A percentile compares a stretch with the other conserved stretches of the same genome.
Conservation (phyloP, 1,140 invertebrate species). For the Oryzaephilus surinamensis region DNA sequence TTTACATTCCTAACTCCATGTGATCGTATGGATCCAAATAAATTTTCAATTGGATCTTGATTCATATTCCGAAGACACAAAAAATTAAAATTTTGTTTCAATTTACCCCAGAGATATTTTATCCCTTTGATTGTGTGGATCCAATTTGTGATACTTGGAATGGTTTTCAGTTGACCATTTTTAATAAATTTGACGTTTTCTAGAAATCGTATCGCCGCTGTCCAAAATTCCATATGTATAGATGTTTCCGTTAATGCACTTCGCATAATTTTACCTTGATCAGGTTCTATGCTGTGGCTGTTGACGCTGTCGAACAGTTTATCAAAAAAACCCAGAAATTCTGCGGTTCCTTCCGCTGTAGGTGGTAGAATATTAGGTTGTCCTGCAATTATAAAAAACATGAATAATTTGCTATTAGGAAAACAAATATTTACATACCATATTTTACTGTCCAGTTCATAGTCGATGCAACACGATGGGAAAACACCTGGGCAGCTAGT, state of each 20-base stretch:
- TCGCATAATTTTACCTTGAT: no score
- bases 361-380: background rate
- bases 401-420: no score
- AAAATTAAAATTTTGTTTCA: background rate
- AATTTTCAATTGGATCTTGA: conserved; percentile 12
- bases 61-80: conserved; percentile 5
- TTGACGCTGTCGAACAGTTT: conserved; percentile 15
- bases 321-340: conserved; percentile 10
- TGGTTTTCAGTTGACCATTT: no score
- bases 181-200: no score
- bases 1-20: conserved; percentile 4
- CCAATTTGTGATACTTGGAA: no score
- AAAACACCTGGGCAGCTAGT: conserved; percentile 8
- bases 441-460: conserved; percentile 4
- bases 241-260: conserved; percentile 4
- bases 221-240: conserved; percentile 4
- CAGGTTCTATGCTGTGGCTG: background rate
- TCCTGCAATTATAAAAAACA: background rate
- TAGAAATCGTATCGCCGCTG: conserved; percentile 3
- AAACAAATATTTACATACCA: conserved; percentile 1
- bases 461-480: conserved; percentile 3
- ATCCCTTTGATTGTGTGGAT: no score
- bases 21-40: conserved; percentile 9
- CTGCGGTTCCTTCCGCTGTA: conserved; percentile 7
- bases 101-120: conserved; percentile 2